phyloP scores from a whole-genome alignment of 2,113 vertebrate species.

The Leucoraja erinaceus region DNA sequence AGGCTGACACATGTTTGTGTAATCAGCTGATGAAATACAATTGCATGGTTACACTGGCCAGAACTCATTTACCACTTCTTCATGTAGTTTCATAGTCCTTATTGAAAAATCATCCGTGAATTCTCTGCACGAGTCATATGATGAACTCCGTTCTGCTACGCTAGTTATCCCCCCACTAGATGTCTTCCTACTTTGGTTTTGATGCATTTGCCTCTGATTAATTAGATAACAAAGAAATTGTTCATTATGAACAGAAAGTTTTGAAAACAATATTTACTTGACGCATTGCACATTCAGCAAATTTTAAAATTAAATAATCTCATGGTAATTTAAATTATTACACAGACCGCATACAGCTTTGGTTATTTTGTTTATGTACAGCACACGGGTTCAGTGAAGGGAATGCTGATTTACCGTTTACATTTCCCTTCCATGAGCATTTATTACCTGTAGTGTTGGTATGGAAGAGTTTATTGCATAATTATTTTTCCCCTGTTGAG shows the following conservation, averaged over 20 bases:
- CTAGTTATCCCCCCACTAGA: neutral
- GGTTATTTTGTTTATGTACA: neutral
- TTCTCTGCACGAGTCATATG: neutral
- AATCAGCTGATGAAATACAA: neutral
- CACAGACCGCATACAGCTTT: neutral
- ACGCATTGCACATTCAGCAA: neutral
- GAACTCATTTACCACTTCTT: neutral
- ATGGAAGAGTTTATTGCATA: neutral
- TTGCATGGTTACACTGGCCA: neutral
- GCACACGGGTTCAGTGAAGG: neutral
- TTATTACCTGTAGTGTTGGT: neutral
- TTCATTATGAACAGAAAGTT: neutral
- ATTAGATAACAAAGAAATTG: neutral
- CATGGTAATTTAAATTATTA: neutral
- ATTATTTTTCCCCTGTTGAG: neutral
- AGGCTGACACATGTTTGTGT: neutral
- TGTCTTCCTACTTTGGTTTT: conserved; percentile 18
- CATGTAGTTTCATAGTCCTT: neutral
- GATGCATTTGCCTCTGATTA: neutral
- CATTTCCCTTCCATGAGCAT: neutral
- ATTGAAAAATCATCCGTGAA: neutral
- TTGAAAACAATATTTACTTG: neutral
- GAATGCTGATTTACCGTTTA: neutral
- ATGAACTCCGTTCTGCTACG: neutral
- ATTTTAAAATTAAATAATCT: conserved; percentile 2